A percentile compares a stretch with the other conserved stretches of the same genome.
phyloP scores from a whole-genome alignment of 2,888 invertebrate genomes.

The Baccha elongata region DNA sequence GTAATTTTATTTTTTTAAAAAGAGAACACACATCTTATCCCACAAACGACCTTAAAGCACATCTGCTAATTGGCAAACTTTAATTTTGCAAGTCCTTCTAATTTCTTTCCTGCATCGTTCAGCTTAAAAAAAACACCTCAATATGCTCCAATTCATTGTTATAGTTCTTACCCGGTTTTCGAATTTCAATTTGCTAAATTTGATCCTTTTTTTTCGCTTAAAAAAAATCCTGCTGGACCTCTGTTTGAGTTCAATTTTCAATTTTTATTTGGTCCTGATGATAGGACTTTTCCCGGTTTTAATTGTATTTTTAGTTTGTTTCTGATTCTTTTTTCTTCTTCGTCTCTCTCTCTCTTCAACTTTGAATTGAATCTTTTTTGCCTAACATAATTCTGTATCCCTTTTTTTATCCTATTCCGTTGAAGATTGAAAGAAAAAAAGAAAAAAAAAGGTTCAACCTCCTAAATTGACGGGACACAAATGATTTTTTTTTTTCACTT shows the following conservation, averaged over 20 bases:
- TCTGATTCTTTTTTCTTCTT: background rate
- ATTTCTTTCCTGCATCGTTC: background rate
- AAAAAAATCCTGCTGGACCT: slow-evolving; percentile 20
- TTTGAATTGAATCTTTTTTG: slow-evolving; percentile 23
- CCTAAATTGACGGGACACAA: slow-evolving; percentile 41
- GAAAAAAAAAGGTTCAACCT: slow-evolving; percentile 37
- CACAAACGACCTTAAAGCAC: slow-evolving; percentile 43
- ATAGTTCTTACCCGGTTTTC: slow-evolving; percentile 1
- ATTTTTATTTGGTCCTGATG: slow-evolving; percentile 45
- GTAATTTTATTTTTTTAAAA: slow-evolving; percentile 31
- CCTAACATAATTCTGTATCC: slow-evolving; percentile 42
- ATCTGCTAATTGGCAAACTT: slow-evolving; percentile 68
- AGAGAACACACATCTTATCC: slow-evolving; percentile 1
- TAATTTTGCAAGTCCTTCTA: slow-evolving; percentile 45
- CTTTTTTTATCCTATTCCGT: background rate
- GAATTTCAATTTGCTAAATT: slow-evolving; percentile 57
- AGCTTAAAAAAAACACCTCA: slow-evolving; percentile 1
- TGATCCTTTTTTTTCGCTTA: slow-evolving; percentile 22
- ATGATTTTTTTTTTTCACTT: slow-evolving; percentile 19
- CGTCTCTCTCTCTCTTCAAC: background rate
- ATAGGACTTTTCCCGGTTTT: slow-evolving; percentile 40
- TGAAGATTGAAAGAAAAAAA: slow-evolving; percentile 31
- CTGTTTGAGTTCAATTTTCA: slow-evolving; percentile 59
- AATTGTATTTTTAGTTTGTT: slow-evolving; percentile 57
- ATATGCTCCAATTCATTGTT: slow-evolving; percentile 19